Evolutionary conservation across 2,797 vertebrate genomes (phyloP), one percentile per base, ranked within the genome.

Genomic region (Mus caroli): DNA sequence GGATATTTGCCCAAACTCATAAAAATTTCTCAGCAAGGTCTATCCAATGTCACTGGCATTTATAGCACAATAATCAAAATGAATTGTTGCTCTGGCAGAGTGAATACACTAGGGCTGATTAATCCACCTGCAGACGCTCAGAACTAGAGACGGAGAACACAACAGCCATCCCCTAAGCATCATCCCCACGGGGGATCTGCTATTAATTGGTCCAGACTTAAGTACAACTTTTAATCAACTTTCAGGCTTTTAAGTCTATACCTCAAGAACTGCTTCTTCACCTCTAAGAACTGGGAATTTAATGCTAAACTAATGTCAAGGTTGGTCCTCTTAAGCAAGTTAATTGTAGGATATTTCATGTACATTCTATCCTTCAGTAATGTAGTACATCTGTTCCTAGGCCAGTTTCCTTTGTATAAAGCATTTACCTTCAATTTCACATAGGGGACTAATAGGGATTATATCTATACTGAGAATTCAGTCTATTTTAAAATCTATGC

Each of bases 181-280:
- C 98, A 98, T 98, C 96, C 97, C 97, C 46, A 5, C 96, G 95
- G 97, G 96, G 96, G 90, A 89, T 97, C 91, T 88, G 90, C 60
- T 98, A 97, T 98, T 98, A 98, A 98, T 98, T 98, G 98, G 96
- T 94, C 92, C 84, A 89, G 94, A 98, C 98, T 98, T 97, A 97
- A 97, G 95, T 97, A 96, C 79, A 97, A 91, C 82, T 94, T 97
- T 98, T 98, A 98, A 98, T 98, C 98, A 98, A 96, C 87, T 96
- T 91, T 56, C 88, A 98, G 86, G 67, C 96, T 93, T 98, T 97
- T 94, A 98, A 98, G 95, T 60, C 92, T 97, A 76, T 64, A 95
- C 19, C 85, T 40, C 64, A 15, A 91, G 67, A 85, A 89, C 88
- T 96, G 82, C 92, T 97, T 97, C 54, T 96, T 96, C 15, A 97